phyloP scores from a whole-genome alignment of 2,113 vertebrate species.

The Corapipo altera region DNA sequence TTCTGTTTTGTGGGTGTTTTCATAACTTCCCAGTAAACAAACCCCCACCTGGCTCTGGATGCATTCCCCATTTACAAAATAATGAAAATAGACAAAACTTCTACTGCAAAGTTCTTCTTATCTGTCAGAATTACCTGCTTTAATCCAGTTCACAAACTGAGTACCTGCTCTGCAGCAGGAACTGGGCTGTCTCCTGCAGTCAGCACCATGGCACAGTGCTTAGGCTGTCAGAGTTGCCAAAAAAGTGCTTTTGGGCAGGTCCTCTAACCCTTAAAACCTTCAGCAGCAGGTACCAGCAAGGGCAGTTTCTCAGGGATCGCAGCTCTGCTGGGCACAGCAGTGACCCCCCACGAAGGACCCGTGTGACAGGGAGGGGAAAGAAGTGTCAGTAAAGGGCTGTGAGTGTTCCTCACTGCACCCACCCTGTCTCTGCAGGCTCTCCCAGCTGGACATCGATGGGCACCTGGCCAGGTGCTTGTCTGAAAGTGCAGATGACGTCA shows the following conservation, averaged over 20 bases:
- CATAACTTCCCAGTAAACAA: not conserved
- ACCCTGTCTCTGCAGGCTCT: slow-evolving; percentile 72
- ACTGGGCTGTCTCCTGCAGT: not conserved
- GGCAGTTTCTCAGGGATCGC: not conserved
- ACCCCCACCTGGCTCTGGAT: not conserved
- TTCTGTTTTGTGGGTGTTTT: not conserved
- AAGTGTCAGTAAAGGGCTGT: not conserved
- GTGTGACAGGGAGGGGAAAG: not conserved
- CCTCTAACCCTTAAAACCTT: not conserved
- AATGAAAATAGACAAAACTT: not conserved
- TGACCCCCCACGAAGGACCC: not conserved
- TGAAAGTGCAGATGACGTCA: slow-evolving; percentile 80
- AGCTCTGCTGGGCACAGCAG: not conserved
- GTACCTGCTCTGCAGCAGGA: not conserved
- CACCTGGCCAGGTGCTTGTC: slow-evolving; percentile 91
- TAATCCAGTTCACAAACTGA: not conserved
- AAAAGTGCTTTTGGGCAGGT: not conserved
- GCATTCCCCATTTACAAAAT: not conserved
- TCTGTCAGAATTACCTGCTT: not conserved
- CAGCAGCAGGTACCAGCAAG: not conserved
- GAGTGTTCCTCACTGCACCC: not conserved
- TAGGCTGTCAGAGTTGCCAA: not conserved
- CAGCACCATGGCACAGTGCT: not conserved
- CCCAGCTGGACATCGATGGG: slow-evolving; percentile 82
- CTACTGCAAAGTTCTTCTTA: not conserved